Base-by-base conservation (phyloP, 53 echinoderm and acorn worm species). In the Luidia sarsii region DNA sequence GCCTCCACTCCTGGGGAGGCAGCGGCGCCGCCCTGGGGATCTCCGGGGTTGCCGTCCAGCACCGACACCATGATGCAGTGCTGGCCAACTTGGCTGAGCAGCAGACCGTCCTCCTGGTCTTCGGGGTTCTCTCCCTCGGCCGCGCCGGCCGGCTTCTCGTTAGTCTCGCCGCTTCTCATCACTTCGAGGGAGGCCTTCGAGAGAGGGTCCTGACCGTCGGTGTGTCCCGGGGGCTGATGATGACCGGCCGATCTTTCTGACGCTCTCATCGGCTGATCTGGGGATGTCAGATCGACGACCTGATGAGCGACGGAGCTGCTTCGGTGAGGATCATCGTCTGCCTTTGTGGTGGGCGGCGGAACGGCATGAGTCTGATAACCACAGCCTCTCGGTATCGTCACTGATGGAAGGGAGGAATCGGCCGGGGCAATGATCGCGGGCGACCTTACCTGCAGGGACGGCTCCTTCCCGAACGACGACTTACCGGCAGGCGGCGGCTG, bases 1-100 rank as follows among this genome's bases (percentile, higher is more conserved):
- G n/a, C n/a, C n/a, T n/a, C n/a, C n/a, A n/a, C n/a, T n/a, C n/a
- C n/a, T n/a, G n/a, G n/a, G n/a, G n/a, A n/a, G n/a, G n/a, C n/a
- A n/a, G n/a, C n/a, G n/a, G n/a, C n/a, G n/a, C n/a, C n/a, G n/a
- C n/a, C n/a, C n/a, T n/a, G n/a, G n/a, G n/a, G n/a, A n/a, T n/a
- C n/a, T n/a, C n/a, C n/a, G n/a, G n/a, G n/a, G n/a, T n/a, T n/a
- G 20, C 46, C 39, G 36, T 86, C 63, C 50, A 53, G 25, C 32
- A 71, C 55, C 3, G 87, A 87, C 39, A 87, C 70, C 64, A 87
- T 62, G 23, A 87, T 87, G 71, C 87, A 87, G 37, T 87, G 70
- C 24, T 71, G 51, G 43, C 87, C 70, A 24, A 87, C 81, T 35
- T 62, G 70, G 53, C 87, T 87, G 9, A 87, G 59, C 11, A 68